These are phyloP conservation scores for Pteruthius melanotis DNA, from an alignment of 2,113 vertebrate species.

Conservation along the genomic window DNA sequence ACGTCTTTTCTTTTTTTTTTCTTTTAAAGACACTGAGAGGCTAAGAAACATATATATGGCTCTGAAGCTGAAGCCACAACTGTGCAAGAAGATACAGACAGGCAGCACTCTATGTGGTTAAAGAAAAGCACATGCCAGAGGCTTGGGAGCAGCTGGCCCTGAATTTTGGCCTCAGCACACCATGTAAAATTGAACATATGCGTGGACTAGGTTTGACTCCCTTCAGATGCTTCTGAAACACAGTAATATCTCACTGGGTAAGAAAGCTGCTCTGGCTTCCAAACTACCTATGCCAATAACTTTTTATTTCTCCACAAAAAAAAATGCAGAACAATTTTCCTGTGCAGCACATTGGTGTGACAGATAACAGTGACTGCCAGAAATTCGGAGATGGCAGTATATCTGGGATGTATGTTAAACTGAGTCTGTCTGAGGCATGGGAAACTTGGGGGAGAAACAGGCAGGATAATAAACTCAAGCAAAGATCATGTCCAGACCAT, in stretches of 20 bases:
- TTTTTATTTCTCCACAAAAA: slow-evolving; percentile 33
- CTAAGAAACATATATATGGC: background rate
- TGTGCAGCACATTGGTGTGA: background rate
- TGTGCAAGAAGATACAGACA: background rate
- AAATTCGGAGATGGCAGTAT: slow-evolving; percentile 4
- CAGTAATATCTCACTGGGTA: slow-evolving; percentile 28
- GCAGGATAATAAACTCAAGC: background rate
- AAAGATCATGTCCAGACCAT: background rate
- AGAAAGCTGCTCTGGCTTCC: slow-evolving; percentile 37
- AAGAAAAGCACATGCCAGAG: slow-evolving; percentile 39
- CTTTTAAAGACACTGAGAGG: background rate
- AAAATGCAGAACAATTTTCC: background rate
- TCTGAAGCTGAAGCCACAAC: background rate
- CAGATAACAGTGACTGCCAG: background rate
- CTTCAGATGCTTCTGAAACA: slow-evolving; percentile 48
- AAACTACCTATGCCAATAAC: slow-evolving; percentile 42
- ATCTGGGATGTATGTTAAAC: slow-evolving; percentile 14
- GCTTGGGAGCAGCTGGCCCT: slow-evolving; percentile 26
- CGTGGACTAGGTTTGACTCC: slow-evolving; percentile 34
- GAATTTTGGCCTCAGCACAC: slow-evolving; percentile 32
- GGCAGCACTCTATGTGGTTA: background rate
- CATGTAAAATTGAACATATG: slow-evolving; percentile 56
- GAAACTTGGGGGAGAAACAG: background rate
- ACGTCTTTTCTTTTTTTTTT: background rate
- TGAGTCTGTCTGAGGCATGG: background rate